Evolutionary conservation across 2,888 invertebrate species (phyloP).

Genomic region (Piscicola geometra): DNA sequence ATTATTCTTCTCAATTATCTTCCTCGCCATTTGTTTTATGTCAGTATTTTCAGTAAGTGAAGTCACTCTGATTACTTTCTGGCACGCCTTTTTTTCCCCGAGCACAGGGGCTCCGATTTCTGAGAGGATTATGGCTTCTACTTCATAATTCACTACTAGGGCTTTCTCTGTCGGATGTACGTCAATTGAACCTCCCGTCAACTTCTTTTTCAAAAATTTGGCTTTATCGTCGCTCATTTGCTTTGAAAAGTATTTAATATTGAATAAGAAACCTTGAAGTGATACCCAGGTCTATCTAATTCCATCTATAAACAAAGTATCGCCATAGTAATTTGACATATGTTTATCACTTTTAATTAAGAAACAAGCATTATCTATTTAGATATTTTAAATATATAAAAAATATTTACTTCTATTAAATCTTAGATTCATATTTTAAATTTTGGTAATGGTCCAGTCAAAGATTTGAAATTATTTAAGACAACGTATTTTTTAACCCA

Average conservation of each 20-base stretch:
- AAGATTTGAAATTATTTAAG: too few relatives aligned
- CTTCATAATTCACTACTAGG: slow-evolving; percentile 77
- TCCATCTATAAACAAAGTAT: too few relatives aligned
- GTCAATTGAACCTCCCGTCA: slow-evolving; percentile 69
- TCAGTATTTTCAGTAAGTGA: slow-evolving; percentile 75
- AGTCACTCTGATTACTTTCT: slow-evolving; percentile 72
- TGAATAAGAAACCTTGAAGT: too few relatives aligned
- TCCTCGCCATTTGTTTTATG: slow-evolving; percentile 71
- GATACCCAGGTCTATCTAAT: too few relatives aligned
- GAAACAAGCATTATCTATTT: too few relatives aligned
- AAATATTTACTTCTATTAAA: too few relatives aligned
- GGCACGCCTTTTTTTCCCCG: slow-evolving; percentile 76
- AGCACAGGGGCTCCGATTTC: slow-evolving; percentile 74
- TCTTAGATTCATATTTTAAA: too few relatives aligned
- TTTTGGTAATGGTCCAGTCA: too few relatives aligned
- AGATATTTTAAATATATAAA: too few relatives aligned
- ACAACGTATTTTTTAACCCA: too few relatives aligned
- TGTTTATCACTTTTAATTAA: too few relatives aligned
- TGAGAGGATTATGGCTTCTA: slow-evolving; percentile 77
- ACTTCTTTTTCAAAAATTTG: slow-evolving; percentile 45
- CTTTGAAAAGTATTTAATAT: background rate
- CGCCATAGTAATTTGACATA: too few relatives aligned
- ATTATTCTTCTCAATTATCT: slow-evolving; percentile 79
- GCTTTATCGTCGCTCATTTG: slow-evolving; percentile 29
- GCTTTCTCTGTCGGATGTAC: slow-evolving; percentile 84